Conservation (phyloP, 2,888 invertebrate species). For the Nephrotoma guestfalica region DNA sequence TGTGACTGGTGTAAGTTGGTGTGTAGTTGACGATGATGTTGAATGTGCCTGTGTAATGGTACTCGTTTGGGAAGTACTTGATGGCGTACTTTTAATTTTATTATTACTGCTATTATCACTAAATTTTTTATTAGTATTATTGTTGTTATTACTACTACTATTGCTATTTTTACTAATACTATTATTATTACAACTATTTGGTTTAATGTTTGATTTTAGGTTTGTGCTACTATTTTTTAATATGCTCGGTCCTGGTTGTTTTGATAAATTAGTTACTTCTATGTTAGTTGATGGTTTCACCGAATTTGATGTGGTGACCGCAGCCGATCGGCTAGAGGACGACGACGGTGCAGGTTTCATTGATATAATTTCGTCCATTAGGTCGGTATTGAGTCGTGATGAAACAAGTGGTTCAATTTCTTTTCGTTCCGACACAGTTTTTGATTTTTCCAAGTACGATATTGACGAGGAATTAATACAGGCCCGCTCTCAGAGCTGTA, state of each 20-base stretch:
- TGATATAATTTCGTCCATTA: neutral
- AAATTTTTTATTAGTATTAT: neutral
- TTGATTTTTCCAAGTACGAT: neutral
- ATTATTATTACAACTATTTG: neutral
- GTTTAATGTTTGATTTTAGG: neutral
- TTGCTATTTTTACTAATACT: neutral
- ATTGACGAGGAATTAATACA: neutral
- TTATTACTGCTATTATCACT: neutral
- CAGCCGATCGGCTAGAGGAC: neutral
- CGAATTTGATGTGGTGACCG: neutral
- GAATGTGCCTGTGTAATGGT: neutral
- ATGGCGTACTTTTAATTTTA: neutral
- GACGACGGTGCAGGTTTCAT: neutral
- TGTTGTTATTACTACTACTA: neutral
- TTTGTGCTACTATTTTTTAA: neutral
- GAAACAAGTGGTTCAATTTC: neutral
- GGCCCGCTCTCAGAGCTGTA: slow-evolving; percentile 40
- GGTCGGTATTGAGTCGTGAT: neutral
- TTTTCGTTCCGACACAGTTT: neutral
- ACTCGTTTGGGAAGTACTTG: neutral
- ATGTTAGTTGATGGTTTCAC: neutral
- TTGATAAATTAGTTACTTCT: neutral
- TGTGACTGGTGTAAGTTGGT: neutral
- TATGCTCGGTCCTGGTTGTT: slow-evolving; percentile 2
- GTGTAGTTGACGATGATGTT: neutral